Conservation (phyloP, 2,797 vertebrate genomes). For the Spatula clypeata region DNA sequence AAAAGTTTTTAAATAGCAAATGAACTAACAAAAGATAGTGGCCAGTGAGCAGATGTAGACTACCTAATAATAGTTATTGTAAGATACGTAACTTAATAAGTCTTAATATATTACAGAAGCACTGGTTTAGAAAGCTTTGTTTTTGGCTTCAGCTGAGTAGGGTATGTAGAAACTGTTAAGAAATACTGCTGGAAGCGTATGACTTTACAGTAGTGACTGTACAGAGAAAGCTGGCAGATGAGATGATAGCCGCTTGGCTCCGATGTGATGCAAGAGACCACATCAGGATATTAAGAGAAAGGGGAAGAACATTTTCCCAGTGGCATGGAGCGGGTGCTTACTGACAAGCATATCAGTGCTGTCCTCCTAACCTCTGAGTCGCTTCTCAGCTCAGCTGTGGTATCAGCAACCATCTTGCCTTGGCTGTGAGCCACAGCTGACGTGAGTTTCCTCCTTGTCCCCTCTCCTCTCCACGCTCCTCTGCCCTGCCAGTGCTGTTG, state of each 20-base stretch:
- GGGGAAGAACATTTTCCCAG: not conserved
- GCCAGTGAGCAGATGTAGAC: not conserved
- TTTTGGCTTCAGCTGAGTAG: not conserved
- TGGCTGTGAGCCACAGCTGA: not conserved
- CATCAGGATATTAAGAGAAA: not conserved
- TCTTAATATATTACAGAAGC: not conserved
- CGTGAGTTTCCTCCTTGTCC: fast-evolving
- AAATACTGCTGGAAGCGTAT: not conserved
- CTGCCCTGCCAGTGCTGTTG: not conserved
- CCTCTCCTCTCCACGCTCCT: fast-evolving
- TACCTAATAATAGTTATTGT: not conserved
- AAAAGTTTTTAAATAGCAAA: not conserved
- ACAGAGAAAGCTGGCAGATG: not conserved
- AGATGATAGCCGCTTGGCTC: not conserved
- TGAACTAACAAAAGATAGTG: not conserved
- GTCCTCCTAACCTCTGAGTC: fast-evolving
- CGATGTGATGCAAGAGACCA: not conserved
- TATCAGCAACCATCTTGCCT: not conserved
- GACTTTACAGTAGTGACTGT: not conserved
- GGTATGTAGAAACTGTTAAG: not conserved
- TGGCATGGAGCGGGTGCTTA: fast-evolving
- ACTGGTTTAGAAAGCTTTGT: not conserved
- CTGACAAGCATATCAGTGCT: fast-evolving
- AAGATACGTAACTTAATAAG: not conserved
- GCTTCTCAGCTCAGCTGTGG: not conserved